Percentiles rank a stretch among this genome's conserved stretches.
phyloP scores from a whole-genome alignment of 1,140 invertebrate species.

The Maconellicoccus hirsutus region DNA sequence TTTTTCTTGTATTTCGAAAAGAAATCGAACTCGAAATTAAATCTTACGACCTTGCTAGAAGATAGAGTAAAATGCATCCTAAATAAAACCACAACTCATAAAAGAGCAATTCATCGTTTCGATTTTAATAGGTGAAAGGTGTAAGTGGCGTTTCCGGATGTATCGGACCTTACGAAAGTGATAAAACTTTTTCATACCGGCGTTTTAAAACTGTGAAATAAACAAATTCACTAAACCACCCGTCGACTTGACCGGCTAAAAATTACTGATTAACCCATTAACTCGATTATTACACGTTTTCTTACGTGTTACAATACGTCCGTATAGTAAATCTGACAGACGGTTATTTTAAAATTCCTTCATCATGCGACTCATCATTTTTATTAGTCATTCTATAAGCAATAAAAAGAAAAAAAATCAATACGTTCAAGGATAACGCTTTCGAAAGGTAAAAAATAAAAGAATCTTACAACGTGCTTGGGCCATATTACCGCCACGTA shows the following conservation, averaged over 20 bases:
- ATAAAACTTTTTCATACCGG: neutral
- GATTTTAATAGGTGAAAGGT: constrained; percentile 9
- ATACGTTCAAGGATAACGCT: constrained; percentile 1
- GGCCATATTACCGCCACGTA: no score
- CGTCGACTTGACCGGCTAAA: constrained; percentile 3
- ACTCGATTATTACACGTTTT: neutral
- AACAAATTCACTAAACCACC: constrained; percentile 12
- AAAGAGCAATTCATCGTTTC: constrained; percentile 3
- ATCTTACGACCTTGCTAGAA: neutral
- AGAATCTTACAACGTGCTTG: neutral
- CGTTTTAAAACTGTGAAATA: constrained; percentile 1
- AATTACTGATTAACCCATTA: constrained; percentile 19
- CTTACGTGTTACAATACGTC: constrained; percentile 6
- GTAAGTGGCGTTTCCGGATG: constrained; percentile 1
- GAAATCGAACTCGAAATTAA: neutral
- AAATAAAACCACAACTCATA: constrained; percentile 4
- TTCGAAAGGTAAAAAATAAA: neutral
- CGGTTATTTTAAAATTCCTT: constrained; percentile 12
- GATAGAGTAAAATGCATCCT: neutral
- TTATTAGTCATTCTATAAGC: constrained; percentile 5
- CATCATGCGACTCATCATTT: constrained; percentile 10
- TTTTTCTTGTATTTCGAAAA: neutral
- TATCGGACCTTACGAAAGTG: neutral
- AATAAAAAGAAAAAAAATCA: constrained; percentile 2
- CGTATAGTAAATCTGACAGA: neutral